A percentile compares a stretch with the other conserved stretches of the same genome.
phyloP scores from a whole-genome alignment of 2,113 vertebrate species.

The Oriolus oriolus region DNA sequence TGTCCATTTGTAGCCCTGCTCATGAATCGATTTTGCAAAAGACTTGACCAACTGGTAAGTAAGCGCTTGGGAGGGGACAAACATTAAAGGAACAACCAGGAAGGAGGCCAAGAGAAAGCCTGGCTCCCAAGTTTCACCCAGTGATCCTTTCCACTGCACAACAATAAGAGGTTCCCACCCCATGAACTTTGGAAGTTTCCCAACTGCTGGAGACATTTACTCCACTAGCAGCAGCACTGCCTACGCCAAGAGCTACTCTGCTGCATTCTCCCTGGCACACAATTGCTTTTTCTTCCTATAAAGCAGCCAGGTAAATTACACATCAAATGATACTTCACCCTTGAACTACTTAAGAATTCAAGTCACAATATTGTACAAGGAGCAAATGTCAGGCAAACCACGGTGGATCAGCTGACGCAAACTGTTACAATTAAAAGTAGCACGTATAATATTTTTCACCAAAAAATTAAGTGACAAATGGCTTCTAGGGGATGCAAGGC shows the following conservation, averaged over 20 bases:
- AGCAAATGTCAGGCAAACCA: accelerated
- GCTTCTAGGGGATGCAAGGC: background rate
- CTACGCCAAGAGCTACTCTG: background rate
- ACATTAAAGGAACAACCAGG: background rate
- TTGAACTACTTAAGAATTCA: background rate
- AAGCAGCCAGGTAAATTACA: background rate
- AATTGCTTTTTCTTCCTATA: background rate
- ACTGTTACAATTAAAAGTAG: background rate
- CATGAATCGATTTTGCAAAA: background rate
- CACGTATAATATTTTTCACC: background rate
- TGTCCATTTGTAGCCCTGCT: accelerated
- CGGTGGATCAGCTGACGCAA: background rate
- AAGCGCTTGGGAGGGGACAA: background rate
- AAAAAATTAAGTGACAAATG: background rate
- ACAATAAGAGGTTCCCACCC: background rate
- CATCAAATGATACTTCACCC: background rate
- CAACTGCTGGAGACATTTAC: background rate
- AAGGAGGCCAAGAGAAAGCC: background rate
- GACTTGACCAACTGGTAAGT: background rate
- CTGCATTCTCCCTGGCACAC: background rate
- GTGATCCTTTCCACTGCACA: background rate
- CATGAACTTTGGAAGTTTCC: constrained; percentile 11
- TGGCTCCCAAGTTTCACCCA: background rate
- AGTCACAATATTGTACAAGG: background rate
- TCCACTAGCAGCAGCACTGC: background rate